Evolutionary conservation across 1,140 invertebrate species (phyloP).

Genomic region (Orchesella cincta): DNA sequence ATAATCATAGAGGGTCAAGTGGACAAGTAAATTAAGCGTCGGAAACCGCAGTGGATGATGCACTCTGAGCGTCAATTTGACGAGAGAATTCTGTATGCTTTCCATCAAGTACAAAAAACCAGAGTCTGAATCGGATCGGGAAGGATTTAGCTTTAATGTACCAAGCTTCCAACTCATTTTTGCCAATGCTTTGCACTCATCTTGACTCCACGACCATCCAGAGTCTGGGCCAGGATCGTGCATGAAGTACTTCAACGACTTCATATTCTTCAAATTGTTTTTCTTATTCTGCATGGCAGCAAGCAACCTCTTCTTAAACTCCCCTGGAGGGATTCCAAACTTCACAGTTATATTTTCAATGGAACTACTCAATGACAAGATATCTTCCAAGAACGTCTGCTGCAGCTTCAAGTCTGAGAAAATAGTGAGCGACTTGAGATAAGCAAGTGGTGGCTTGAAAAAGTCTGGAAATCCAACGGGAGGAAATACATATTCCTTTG

Average conservation of each 20-base stretch:
- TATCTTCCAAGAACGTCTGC: slow-evolving; percentile 24
- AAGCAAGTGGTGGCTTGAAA: slow-evolving; percentile 7
- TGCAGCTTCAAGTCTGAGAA: slow-evolving; percentile 36
- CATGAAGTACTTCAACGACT: slow-evolving; percentile 38
- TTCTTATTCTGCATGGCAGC: slow-evolving; percentile 14
- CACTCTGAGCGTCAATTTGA: slow-evolving; percentile 29
- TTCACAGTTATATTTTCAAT: slow-evolving; percentile 31
- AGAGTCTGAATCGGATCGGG: slow-evolving; percentile 8
- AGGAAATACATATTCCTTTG: not conserved
- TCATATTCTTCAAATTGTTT: slow-evolving; percentile 25
- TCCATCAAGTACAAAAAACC: slow-evolving; percentile 30
- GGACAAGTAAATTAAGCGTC: not conserved
- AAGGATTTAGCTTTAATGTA: slow-evolving; percentile 34
- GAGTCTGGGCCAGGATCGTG: slow-evolving; percentile 35
- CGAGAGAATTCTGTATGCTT: not conserved
- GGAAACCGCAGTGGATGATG: slow-evolving; percentile 35
- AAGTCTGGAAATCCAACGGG: not conserved
- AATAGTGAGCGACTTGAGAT: slow-evolving; percentile 25
- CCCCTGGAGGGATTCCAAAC: slow-evolving; percentile 34
- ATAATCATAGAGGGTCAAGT: slow-evolving; percentile 39
- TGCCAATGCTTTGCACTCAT: slow-evolving; percentile 29
- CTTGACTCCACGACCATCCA: slow-evolving; percentile 35
- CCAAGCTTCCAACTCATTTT: slow-evolving; percentile 25
- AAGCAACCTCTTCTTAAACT: slow-evolving; percentile 34
- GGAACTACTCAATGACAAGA: slow-evolving; percentile 13